A percentile compares a stretch with the other conserved stretches of the same genome.
Evolutionary conservation across 1,140 invertebrate species (phyloP).

Genomic region (Zaprionus africanus): DNA sequence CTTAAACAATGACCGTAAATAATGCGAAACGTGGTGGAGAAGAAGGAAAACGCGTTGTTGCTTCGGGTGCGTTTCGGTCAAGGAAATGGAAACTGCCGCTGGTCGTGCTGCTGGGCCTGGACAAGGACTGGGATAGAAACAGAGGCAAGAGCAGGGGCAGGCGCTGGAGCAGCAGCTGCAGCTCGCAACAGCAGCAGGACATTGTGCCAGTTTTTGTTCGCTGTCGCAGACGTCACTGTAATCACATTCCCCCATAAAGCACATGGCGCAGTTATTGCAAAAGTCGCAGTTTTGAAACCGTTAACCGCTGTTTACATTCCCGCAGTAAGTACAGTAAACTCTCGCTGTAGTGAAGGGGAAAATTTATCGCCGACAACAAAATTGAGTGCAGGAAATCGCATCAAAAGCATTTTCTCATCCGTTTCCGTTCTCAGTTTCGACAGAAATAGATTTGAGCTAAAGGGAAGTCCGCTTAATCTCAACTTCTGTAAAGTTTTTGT

Average conservation of each 20-base stretch:
- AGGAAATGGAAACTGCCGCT: slow-evolving; percentile 69
- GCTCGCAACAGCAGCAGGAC: slow-evolving; percentile 48
- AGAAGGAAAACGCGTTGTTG: slow-evolving; percentile 27
- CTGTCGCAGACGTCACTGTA: slow-evolving; percentile 66
- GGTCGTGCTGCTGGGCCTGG: slow-evolving; percentile 9
- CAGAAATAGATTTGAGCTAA: not conserved
- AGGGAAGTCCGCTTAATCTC: slow-evolving; percentile 1
- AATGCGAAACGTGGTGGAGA: slow-evolving; percentile 51
- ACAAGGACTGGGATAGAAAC: not conserved
- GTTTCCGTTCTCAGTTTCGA: slow-evolving; percentile 4
- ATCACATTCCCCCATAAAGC: slow-evolving; percentile 66
- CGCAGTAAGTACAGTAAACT: not conserved
- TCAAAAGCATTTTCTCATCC: slow-evolving; percentile 4
- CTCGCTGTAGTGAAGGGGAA: not conserved
- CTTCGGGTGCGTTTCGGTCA: slow-evolving; percentile 78
- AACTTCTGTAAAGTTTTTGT: not conserved
- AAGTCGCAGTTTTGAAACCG: slow-evolving; percentile 15
- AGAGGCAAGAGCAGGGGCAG: not conserved
- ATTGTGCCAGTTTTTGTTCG: slow-evolving; percentile 72
- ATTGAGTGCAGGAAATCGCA: slow-evolving; percentile 7
- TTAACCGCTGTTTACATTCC: not conserved
- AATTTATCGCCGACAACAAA: not conserved
- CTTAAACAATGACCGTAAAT: slow-evolving; percentile 69
- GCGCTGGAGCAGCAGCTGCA: not conserved
- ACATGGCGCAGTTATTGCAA: slow-evolving; percentile 47